These are phyloP conservation scores for Strigamia transsilvanica DNA, from an alignment of 2,888 invertebrate genomes.

Conservation along the genomic window DNA sequence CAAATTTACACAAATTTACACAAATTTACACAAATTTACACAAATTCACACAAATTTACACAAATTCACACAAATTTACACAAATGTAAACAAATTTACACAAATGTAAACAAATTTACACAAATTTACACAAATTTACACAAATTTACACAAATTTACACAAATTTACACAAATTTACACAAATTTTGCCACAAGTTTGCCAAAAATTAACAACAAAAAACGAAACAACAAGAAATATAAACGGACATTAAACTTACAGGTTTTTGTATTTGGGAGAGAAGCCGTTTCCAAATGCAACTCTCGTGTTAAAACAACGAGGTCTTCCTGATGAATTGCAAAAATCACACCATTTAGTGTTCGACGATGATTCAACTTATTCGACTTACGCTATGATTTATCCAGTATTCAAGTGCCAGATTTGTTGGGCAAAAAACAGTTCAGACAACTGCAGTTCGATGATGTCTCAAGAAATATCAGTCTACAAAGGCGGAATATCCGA, in stretches of 20 bases:
- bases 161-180: too few species aligned
- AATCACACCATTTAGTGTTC: neutral
- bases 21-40: too few species aligned
- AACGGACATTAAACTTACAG: neutral
- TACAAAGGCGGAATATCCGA: conserved; percentile 16
- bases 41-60: too few species aligned
- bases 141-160: too few species aligned
- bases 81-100: too few species aligned
- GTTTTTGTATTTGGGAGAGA: neutral
- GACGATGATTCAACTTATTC: neutral
- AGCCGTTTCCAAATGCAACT: neutral
- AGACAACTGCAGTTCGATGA: neutral
- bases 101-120: too few species aligned
- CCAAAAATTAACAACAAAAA: too few species aligned
- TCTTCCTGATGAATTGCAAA: neutral
- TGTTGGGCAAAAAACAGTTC: neutral
- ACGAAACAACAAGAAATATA: too few species aligned
- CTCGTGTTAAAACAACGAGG: neutral
- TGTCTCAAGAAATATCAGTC: neutral
- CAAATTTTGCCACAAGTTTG: too few species aligned
- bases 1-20: too few species aligned
- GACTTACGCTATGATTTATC: neutral
- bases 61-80: too few species aligned
- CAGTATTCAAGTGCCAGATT: neutral
- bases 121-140: too few species aligned